Conservation (phyloP, 2,888 invertebrate genomes). For the Drosophila pseudotakahashii region DNA sequence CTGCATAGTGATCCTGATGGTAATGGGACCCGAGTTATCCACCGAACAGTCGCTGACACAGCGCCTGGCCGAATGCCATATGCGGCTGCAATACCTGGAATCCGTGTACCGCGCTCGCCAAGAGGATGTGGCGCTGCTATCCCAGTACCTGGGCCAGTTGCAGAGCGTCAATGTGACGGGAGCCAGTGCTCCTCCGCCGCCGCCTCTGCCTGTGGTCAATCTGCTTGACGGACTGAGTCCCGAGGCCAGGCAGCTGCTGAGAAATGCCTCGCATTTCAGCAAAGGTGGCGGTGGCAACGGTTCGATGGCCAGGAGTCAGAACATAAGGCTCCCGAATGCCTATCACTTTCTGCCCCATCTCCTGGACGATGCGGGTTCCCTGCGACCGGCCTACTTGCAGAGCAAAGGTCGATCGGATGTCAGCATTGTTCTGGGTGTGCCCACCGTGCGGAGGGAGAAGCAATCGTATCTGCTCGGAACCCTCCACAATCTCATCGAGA, state of each 20-base stretch:
- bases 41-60: constrained; percentile 88
- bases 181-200: constrained; percentile 41
- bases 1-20: constrained; percentile 85
- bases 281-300: constrained; percentile 58
- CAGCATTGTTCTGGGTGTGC: constrained; percentile 92
- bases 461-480: constrained; percentile 94
- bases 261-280: constrained; percentile 84
- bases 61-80: constrained; percentile 90
- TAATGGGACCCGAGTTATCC: constrained; percentile 86
- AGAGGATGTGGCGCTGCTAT: constrained; percentile 90
- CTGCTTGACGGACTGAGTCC: constrained; percentile 84
- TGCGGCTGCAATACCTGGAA: constrained; percentile 91
- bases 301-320: constrained; percentile 82
- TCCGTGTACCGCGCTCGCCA: constrained; percentile 91
- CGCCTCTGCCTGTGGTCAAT: constrained; percentile 55
- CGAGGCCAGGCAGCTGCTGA: constrained; percentile 84
- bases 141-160: constrained; percentile 87
- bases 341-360: constrained; percentile 95
- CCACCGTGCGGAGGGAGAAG: constrained; percentile 94
- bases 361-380: constrained; percentile 90
- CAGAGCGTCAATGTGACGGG: constrained; percentile 62
- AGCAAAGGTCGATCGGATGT: constrained; percentile 90
- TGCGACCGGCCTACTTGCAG: constrained; percentile 91
- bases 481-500: constrained; percentile 91
- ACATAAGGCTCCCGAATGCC: constrained; percentile 90